These are phyloP conservation scores for Drosophila pruinosa DNA, from an alignment of 1,140 invertebrate species.

Conservation along the genomic window DNA sequence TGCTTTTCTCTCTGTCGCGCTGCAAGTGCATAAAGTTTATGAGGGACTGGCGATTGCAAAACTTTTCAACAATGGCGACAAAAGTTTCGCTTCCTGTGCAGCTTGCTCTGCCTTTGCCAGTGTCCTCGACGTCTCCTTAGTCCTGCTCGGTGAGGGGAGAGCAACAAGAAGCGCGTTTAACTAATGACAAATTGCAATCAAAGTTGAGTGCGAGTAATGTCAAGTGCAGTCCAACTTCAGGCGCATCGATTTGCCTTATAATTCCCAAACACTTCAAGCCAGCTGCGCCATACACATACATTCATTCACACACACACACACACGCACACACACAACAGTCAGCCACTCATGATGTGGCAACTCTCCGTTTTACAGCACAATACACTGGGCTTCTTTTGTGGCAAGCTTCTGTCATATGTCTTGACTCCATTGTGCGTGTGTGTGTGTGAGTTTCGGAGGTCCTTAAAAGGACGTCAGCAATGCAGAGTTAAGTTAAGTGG, in stretches of 20 bases:
- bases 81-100: constrained; percentile 64
- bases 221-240: constrained; percentile 29
- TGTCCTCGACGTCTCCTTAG: not conserved
- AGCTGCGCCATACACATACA: no score
- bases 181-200: constrained; percentile 52
- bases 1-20: not conserved
- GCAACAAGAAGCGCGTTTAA: constrained; percentile 27
- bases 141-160: not conserved
- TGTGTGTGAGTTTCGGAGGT: not conserved
- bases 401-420: constrained; percentile 22
- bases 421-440: not conserved
- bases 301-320: constrained; percentile 3
- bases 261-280: constrained; percentile 19
- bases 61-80: constrained; percentile 77
- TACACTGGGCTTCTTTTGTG: not conserved
- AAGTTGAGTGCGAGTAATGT: constrained; percentile 40
- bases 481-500: constrained; percentile 22
- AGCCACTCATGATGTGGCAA: no score
- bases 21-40: constrained; percentile 74
- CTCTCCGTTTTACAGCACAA: not conserved
- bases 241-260: constrained; percentile 1
- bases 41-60: constrained; percentile 75
- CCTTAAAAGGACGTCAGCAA: constrained; percentile 3
- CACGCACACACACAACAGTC: not conserved
- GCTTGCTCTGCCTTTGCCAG: not conserved